Evolutionary conservation across 2,888 invertebrate genomes (phyloP).

Genomic region (Xestia c-nigrum): DNA sequence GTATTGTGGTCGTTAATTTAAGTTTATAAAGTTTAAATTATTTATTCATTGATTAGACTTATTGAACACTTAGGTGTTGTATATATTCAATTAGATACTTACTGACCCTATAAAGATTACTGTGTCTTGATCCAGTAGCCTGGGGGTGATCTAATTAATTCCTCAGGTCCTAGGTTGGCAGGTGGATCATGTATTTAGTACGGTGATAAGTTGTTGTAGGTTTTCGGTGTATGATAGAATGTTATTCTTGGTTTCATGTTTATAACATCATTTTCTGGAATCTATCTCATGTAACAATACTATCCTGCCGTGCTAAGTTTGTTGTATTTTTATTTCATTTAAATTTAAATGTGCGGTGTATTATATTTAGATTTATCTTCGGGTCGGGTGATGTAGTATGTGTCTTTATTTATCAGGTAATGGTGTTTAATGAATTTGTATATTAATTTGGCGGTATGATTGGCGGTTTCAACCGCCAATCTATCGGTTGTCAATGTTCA

Average conservation of each 20-base stretch:
- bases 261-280: not conserved
- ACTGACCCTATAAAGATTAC: conserved; percentile 4
- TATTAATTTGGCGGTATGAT: too few species aligned
- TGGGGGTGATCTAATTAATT: not conserved
- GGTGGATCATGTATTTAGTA: not conserved
- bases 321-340: not conserved
- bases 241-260: not conserved
- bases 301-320: not conserved
- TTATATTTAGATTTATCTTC: not conserved
- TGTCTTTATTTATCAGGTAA: not conserved
- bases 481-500: not conserved
- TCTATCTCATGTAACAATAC: not conserved
- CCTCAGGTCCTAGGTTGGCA: not conserved
- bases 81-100: not conserved
- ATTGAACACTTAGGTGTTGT: not conserved
- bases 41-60: conserved; percentile 8
- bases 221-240: not conserved
- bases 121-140: not conserved
- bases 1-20: conserved; percentile 2
- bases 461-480: not conserved
- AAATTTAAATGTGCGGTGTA: not conserved
- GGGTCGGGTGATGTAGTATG: not conserved
- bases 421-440: not conserved
- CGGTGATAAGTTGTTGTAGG: too few species aligned
- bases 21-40: conserved; percentile 6